Evolutionary conservation across 2,888 invertebrate genomes (phyloP), one percentile per base, ranked within the genome.

Genomic region (Caenorhabditis angaria): DNA sequence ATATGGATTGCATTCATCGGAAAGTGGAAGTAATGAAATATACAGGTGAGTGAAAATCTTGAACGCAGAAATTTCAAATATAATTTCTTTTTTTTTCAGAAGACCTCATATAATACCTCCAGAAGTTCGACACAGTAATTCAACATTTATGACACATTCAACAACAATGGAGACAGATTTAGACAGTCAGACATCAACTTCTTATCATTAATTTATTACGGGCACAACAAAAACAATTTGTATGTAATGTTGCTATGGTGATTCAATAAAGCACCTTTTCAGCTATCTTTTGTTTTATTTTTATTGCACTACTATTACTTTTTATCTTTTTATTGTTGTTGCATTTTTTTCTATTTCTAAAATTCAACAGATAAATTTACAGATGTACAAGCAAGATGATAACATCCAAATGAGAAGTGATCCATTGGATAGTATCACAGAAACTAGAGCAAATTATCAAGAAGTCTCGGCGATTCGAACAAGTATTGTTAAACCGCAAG

Each of bases 131-230:
- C 73, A 64, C 50, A 76, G 70, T 12, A 72, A 61, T 47, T 70
- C 70, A 14, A 77, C 78, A 22, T 79, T 79, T 32, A 74, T 76
- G 67, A 74, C 76, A 1, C 78, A 76, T 48, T 77, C 78, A 27
- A 70, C 76, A 14, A 79, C 78, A 22, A 67, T 75, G 71, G 78
- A 79, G 55, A 79, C 77, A 0, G 78, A 79, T 64, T 48, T 79
- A 24, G 78, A 77, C 59, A 77, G 77, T 53, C 70, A 75, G 27
- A 57, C 63, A 29, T 76, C 76, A 18, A 66, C 76, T 24, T 75
- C 74, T 48, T 79, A 79, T 59, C 78, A 79, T 54, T 79, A 50
- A 72, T 12, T 51, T 51, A 24, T 51, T 51, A 41, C 41, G 41
- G 41, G 41, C 41, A 32, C 6, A 32, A 32, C 10, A 10, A 32